Conservation (phyloP, 2,888 invertebrate genomes). For the Heliconius cydno region DNA sequence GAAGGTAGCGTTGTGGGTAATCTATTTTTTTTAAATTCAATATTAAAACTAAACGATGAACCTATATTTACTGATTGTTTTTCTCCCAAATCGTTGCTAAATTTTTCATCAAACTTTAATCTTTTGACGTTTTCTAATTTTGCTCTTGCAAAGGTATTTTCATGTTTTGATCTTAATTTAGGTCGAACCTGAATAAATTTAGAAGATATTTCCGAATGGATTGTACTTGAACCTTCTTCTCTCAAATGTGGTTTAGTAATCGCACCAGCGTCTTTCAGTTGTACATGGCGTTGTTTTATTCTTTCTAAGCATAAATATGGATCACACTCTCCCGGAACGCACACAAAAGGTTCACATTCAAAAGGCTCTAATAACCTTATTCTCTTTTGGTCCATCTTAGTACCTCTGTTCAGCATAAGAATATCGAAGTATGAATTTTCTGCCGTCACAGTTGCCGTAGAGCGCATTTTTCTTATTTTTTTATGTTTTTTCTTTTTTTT, state of each 20-base stretch:
- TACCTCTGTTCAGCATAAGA: slow-evolving; percentile 35
- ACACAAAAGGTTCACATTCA: slow-evolving; percentile 54
- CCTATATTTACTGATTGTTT: slow-evolving; percentile 49
- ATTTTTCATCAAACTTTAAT: slow-evolving; percentile 14
- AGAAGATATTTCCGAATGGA: slow-evolving; percentile 30
- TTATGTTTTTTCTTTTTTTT: slow-evolving; percentile 31
- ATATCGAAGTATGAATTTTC: slow-evolving; percentile 6
- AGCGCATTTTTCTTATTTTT: slow-evolving; percentile 28
- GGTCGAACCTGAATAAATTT: slow-evolving; percentile 32
- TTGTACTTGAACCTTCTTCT: slow-evolving; percentile 30
- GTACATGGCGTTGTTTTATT: slow-evolving; percentile 47
- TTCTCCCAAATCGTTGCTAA: background rate
- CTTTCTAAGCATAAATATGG: slow-evolving; percentile 53
- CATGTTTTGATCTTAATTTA: slow-evolving; percentile 24
- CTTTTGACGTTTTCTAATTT: slow-evolving; percentile 3
- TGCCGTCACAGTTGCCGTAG: slow-evolving; percentile 30
- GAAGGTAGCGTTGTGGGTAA: slow-evolving; percentile 15
- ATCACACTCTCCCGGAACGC: slow-evolving; percentile 48
- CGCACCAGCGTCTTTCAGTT: slow-evolving; percentile 33
- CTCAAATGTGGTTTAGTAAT: slow-evolving; percentile 20
- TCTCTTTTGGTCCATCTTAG: slow-evolving; percentile 33
- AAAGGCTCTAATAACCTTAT: slow-evolving; percentile 33
- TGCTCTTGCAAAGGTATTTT: slow-evolving; percentile 23
- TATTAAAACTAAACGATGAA: slow-evolving; percentile 49
- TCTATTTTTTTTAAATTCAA: slow-evolving; percentile 50